Evolutionary conservation across 2,113 vertebrate species (phyloP).

Genomic region (Ploceus nigricollis): DNA sequence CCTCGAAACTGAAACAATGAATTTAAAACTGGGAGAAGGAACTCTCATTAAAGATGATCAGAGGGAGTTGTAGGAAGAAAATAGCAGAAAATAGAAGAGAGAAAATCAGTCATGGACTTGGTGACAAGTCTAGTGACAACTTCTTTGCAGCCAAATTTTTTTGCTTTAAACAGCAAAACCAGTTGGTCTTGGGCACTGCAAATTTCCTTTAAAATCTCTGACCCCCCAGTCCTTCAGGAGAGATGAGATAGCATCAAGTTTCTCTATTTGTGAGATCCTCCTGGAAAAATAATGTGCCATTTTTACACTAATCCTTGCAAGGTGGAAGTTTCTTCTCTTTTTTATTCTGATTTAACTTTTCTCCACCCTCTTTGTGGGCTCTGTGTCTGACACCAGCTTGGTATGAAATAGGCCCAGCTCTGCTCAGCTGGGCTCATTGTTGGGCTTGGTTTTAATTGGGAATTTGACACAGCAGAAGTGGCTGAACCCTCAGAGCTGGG

Average conservation of each 20-base stretch:
- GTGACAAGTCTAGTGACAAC: not conserved
- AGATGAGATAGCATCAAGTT: not conserved
- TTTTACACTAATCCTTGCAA: conserved; percentile 41
- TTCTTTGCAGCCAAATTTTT: not conserved
- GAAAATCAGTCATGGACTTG: not conserved
- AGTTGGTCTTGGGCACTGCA: not conserved
- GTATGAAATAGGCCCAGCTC: not conserved
- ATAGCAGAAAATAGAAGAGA: not conserved
- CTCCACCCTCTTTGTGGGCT: not conserved
- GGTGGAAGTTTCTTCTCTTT: not conserved
- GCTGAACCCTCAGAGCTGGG: not conserved
- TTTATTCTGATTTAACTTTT: not conserved
- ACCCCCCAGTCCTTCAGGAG: not conserved
- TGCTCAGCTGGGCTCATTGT: not conserved
- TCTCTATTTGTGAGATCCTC: not conserved
- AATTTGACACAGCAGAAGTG: not conserved
- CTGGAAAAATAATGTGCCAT: not conserved
- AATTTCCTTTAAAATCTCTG: not conserved
- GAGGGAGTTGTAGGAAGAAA: not conserved
- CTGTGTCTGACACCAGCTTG: not conserved
- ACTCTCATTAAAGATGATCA: not conserved
- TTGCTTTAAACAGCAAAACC: not conserved
- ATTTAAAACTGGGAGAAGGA: not conserved
- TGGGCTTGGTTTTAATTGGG: not conserved
- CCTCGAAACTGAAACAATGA: not conserved